A percentile compares a stretch with the other conserved stretches of the same genome.
Evolutionary conservation across 2,113 vertebrate species (phyloP).

Genomic region (Bos indicus): DNA sequence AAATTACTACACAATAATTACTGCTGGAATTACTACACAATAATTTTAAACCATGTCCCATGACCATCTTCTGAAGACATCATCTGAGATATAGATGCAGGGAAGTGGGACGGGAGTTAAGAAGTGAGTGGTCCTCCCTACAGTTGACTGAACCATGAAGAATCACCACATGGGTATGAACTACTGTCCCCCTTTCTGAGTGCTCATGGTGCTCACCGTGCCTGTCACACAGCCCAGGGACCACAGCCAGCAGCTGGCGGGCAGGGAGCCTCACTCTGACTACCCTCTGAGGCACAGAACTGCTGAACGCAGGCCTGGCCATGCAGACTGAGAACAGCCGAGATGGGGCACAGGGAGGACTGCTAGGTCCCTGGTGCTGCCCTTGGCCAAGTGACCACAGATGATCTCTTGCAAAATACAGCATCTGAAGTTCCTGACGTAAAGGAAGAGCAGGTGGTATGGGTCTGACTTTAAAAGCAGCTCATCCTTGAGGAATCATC

Average conservation of each 20-base stretch:
- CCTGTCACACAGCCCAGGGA: neutral
- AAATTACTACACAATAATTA: neutral
- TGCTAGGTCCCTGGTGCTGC: accelerated
- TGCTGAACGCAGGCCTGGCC: neutral
- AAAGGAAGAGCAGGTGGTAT: accelerated
- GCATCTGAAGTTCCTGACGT: neutral
- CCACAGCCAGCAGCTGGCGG: neutral
- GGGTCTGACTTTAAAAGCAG: neutral
- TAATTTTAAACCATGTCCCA: neutral
- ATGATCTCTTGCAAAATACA: neutral
- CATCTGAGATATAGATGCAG: neutral
- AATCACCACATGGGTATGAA: accelerated
- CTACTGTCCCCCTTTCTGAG: neutral
- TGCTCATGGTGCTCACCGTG: accelerated
- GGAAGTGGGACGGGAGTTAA: neutral
- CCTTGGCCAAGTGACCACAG: neutral
- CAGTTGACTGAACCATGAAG: neutral
- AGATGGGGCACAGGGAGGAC: accelerated
- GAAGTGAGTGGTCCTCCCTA: accelerated
- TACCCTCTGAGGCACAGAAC: no score
- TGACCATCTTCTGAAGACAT: no score
- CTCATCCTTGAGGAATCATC: neutral
- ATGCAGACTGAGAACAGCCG: neutral
- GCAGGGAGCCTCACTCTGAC: no score
- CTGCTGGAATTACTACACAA: neutral